phyloP scores from a whole-genome alignment of 1,140 invertebrate species.

The Tetranychus cinnabarinus region DNA sequence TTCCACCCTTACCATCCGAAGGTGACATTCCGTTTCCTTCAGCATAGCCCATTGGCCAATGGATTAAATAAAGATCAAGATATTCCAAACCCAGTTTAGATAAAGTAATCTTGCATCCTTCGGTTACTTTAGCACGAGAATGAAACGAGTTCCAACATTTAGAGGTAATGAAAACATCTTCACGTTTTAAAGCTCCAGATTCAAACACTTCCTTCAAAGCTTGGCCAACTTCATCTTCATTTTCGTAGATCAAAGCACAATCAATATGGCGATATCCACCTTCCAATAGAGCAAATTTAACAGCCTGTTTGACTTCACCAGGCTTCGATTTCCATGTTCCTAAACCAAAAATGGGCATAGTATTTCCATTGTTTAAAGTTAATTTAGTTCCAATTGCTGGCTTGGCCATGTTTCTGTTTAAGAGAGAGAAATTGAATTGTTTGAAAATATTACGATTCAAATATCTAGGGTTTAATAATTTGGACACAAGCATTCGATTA shows the following conservation, averaged over 20 bases:
- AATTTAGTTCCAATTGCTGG: not conserved
- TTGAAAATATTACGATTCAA: too few relatives aligned
- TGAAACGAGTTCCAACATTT: conserved; percentile 41
- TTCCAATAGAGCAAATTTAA: conserved; percentile 24
- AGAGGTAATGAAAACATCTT: conserved; percentile 49
- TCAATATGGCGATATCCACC: conserved; percentile 3
- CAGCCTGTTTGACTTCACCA: conserved; percentile 42
- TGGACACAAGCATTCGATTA: too few relatives aligned
- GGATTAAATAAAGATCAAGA: conserved; percentile 18
- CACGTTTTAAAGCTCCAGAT: conserved; percentile 32
- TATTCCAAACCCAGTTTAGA: conserved; percentile 21
- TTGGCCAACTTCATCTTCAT: conserved; percentile 3
- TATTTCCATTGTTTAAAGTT: not conserved
- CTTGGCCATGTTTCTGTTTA: not conserved
- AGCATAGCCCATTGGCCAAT: conserved; percentile 11
- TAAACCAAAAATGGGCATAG: not conserved
- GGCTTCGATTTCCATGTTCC: conserved; percentile 48
- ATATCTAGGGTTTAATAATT: too few relatives aligned
- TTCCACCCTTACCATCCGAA: not conserved
- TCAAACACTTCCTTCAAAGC: not conserved
- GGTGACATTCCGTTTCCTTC: conserved; percentile 7
- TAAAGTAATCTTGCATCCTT: conserved; percentile 35
- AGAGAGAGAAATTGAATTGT: too few relatives aligned
- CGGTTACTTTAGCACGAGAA: conserved; percentile 31
- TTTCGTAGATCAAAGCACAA: not conserved